Evolutionary conservation across 2,888 invertebrate species (phyloP).

Genomic region (Eupithecia insigniata): DNA sequence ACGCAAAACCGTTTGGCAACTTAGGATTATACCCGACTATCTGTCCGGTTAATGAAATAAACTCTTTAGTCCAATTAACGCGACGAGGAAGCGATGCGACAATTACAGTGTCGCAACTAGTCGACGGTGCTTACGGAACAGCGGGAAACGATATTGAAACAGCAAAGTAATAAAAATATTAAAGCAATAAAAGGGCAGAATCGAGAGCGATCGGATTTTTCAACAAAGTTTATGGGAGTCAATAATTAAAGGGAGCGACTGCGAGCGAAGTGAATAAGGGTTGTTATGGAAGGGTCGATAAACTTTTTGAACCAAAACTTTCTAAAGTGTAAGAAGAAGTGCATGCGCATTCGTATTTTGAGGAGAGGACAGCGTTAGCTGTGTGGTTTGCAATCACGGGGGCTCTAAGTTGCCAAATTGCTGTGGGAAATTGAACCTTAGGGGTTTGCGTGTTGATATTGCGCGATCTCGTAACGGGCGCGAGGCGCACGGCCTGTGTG

Average conservation of each 20-base stretch:
- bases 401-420: constrained; percentile 35
- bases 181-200: constrained; percentile 70
- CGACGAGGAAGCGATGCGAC: constrained; percentile 57
- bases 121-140: constrained; percentile 45
- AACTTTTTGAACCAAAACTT: constrained; percentile 59
- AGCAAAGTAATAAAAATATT: constrained; percentile 71
- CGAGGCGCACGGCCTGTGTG: constrained; percentile 77
- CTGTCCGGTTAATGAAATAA: constrained; percentile 66
- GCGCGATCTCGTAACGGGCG: constrained; percentile 65
- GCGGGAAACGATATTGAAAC: constrained; percentile 52
- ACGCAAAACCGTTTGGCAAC: constrained; percentile 69
- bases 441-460: constrained; percentile 36
- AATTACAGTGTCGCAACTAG: constrained; percentile 52
- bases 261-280: constrained; percentile 79
- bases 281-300: constrained; percentile 81
- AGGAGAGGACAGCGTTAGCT: constrained; percentile 17
- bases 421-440: constrained; percentile 32
- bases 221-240: constrained; percentile 80
- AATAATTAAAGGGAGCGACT: constrained; percentile 82
- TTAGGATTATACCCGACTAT: constrained; percentile 54
- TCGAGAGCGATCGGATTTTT: constrained; percentile 67
- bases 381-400: constrained; percentile 25
- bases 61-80: constrained; percentile 61
- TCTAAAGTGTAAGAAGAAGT: constrained; percentile 27
- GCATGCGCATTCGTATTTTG: constrained; percentile 20